A percentile compares a stretch with the other conserved stretches of the same genome.
Conservation (phyloP, 2,113 vertebrate genomes). For the Lanius ludovicianus region DNA sequence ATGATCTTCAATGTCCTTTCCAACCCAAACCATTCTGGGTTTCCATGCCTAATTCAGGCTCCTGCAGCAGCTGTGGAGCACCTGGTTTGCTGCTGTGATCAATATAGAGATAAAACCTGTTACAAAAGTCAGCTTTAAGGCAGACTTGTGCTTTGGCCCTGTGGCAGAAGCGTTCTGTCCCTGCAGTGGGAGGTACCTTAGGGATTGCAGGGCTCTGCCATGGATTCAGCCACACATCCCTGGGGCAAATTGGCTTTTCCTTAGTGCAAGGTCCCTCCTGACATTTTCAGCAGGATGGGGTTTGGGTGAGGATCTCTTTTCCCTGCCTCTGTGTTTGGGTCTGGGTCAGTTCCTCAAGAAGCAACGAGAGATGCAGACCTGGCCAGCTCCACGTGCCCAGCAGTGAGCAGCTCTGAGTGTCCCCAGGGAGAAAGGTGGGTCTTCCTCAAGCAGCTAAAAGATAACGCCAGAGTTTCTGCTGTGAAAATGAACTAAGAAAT, state of each 20-base stretch:
- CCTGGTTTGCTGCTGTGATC: background rate
- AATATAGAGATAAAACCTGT: background rate
- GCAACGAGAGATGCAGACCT: accelerated
- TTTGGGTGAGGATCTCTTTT: background rate
- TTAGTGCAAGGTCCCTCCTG: background rate
- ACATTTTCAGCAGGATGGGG: background rate
- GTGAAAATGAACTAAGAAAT: background rate
- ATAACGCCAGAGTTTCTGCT: background rate
- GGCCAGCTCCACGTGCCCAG: too few relatives aligned
- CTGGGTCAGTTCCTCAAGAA: background rate
- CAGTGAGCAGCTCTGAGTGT: background rate
- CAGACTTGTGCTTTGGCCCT: background rate
- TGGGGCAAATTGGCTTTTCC: background rate
- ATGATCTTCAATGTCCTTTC: background rate
- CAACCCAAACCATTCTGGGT: background rate
- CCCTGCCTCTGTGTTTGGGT: background rate
- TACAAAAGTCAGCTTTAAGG: background rate
- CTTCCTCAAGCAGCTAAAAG: background rate
- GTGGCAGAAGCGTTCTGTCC: background rate
- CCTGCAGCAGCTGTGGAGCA: background rate
- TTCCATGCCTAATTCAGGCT: background rate
- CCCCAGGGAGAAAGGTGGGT: background rate
- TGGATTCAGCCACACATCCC: background rate
- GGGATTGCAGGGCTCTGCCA: background rate
- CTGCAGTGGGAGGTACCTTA: accelerated